Percentiles rank a stretch among this genome's conserved stretches.
Evolutionary conservation across 1,140 invertebrate species (phyloP).

Genomic region (Saccostrea echinata): DNA sequence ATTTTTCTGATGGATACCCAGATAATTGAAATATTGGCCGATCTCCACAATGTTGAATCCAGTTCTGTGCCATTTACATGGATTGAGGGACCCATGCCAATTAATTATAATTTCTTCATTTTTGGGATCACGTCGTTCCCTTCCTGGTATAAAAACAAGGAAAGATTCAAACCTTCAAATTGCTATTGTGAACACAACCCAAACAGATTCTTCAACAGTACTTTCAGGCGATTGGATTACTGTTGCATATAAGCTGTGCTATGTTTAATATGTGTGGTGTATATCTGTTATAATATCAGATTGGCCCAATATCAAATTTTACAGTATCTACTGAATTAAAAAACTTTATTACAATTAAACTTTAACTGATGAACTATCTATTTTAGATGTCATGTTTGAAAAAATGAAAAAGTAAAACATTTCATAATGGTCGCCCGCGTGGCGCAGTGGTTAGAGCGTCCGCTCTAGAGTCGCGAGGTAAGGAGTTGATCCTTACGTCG

Average conservation of each 20-base stretch:
- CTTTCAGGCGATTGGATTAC: constrained; percentile 13
- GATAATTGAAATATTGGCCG: neutral
- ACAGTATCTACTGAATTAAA: no score
- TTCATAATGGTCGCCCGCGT: no score
- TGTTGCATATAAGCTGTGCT: neutral
- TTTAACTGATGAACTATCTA: no score
- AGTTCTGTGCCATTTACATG: constrained; percentile 2
- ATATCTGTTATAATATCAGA: no score
- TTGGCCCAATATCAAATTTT: no score
- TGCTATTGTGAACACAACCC: neutral
- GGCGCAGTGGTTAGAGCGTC: no score
- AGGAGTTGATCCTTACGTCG: no score
- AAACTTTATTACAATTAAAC: no score
- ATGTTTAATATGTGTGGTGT: neutral
- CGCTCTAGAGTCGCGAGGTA: no score
- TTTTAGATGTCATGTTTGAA: no score
- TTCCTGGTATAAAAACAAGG: constrained; percentile 11
- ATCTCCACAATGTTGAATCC: constrained; percentile 5
- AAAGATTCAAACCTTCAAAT: neutral
- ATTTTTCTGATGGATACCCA: constrained; percentile 14
- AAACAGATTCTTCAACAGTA: neutral
- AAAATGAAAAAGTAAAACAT: no score
- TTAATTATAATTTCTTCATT: constrained; percentile 26
- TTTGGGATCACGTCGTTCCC: neutral
- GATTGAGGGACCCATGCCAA: constrained; percentile 5